Evolutionary conservation across 2,797 vertebrate species (phyloP).

Genomic region (Pogonophryne albipinna): DNA sequence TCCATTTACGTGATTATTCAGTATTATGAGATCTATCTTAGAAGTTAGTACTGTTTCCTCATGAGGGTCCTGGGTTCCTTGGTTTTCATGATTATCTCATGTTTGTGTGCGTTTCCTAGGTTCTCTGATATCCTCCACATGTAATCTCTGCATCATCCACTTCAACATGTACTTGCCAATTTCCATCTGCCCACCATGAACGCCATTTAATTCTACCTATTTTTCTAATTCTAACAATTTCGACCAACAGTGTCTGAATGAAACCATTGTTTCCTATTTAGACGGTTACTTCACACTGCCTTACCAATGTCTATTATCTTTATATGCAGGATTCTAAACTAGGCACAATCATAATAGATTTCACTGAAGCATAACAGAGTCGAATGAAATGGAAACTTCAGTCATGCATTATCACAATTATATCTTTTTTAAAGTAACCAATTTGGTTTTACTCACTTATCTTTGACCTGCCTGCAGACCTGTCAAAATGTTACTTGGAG

Average conservation of each 20-base stretch:
- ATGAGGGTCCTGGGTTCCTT: not conserved
- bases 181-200: constrained; percentile 32
- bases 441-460: constrained; percentile 28
- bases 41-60: constrained; percentile 5
- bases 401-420: constrained; percentile 10
- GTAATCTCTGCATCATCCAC: constrained; percentile 35
- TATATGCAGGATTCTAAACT: constrained; percentile 8
- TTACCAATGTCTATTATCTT: not conserved
- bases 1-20: constrained; percentile 37
- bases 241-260: constrained; percentile 34
- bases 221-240: constrained; percentile 22
- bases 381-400: constrained; percentile 24
- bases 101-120: constrained; percentile 29
- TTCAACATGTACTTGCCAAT: constrained; percentile 35
- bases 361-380: constrained; percentile 17
- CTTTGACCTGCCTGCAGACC: constrained; percentile 25
- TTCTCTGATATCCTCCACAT: constrained; percentile 6
- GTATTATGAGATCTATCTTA: constrained; percentile 21
- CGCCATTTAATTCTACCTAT: constrained; percentile 28
- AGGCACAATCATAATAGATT: constrained; percentile 14
- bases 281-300: not conserved
- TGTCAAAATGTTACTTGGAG: constrained; percentile 12
- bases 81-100: constrained; percentile 20
- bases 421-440: constrained; percentile 22
- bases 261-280: not conserved